Conservation (phyloP, 2,888 invertebrate species). For the Magallana nippona region DNA sequence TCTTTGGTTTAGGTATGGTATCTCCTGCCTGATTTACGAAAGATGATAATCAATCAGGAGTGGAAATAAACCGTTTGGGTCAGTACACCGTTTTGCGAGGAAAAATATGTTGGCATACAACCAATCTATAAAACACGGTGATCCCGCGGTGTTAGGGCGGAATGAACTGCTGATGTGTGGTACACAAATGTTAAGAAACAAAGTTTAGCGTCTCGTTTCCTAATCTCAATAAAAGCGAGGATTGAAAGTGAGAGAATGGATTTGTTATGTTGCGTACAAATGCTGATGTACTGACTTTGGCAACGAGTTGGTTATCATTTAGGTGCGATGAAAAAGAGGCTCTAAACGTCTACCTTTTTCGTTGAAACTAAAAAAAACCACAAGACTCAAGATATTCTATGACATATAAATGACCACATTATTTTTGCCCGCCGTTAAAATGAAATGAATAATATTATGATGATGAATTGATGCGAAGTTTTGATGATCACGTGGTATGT, state of each 20-base stretch:
- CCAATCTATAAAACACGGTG: constrained; percentile 31
- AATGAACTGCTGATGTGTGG: constrained; percentile 33
- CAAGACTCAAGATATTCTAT: background rate
- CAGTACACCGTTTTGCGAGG: constrained; percentile 27
- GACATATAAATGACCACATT: background rate
- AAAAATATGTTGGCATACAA: constrained; percentile 32
- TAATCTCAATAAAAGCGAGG: constrained; percentile 30
- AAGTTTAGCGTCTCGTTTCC: constrained; percentile 24
- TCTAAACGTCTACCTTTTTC: background rate
- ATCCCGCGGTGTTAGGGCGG: constrained; percentile 30
- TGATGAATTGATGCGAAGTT: background rate
- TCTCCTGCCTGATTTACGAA: constrained; percentile 27
- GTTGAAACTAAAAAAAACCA: too few species aligned
- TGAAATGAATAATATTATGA: background rate
- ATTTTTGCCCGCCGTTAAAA: background rate
- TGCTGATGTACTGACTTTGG: constrained; percentile 27
- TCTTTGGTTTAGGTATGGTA: constrained; percentile 23
- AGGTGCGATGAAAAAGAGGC: background rate
- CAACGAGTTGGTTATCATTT: constrained; percentile 12
- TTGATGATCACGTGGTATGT: background rate
- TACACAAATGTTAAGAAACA: constrained; percentile 30
- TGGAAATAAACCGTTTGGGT: constrained; percentile 24
- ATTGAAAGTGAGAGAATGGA: constrained; percentile 31
- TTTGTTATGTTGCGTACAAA: constrained; percentile 21
- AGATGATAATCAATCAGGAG: constrained; percentile 32